A percentile compares a stretch with the other conserved stretches of the same genome.
Conservation (phyloP, 2,113 vertebrate genomes). For the mouse (Mus musculus) region DNA sequence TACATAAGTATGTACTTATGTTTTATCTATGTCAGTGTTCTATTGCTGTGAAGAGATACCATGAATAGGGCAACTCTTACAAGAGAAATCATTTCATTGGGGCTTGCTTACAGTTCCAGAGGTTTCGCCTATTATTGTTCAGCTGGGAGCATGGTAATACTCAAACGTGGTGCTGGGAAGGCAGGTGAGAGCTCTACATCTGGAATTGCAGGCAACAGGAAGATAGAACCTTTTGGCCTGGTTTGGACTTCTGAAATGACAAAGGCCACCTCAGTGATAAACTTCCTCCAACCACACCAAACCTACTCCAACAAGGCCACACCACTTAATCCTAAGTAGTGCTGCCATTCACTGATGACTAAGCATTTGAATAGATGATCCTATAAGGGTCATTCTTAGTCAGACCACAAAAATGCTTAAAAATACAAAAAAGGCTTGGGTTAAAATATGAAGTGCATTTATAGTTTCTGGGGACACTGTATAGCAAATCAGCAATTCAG, state of each 20-base stretch:
- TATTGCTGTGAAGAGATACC: neutral
- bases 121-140: neutral
- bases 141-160: neutral
- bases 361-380: neutral
- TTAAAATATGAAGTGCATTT: neutral
- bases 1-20: neutral
- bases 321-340: neutral
- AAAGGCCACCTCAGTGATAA: neutral
- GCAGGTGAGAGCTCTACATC: neutral
- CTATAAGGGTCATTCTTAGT: no score
- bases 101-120: neutral
- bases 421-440: neutral
- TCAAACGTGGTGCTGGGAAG: neutral
- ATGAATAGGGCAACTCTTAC: neutral
- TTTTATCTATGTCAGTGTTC: neutral
- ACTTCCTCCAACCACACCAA: neutral
- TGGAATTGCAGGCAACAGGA: neutral
- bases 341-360: neutral
- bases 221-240: neutral
- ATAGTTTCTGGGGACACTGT: neutral
- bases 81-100: neutral
- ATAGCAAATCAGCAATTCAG: neutral
- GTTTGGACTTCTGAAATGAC: neutral
- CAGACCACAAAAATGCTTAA: neutral
- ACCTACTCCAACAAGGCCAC: neutral